Conservation (phyloP, 2,113 vertebrate genomes). For the Stictonetta naevosa region DNA sequence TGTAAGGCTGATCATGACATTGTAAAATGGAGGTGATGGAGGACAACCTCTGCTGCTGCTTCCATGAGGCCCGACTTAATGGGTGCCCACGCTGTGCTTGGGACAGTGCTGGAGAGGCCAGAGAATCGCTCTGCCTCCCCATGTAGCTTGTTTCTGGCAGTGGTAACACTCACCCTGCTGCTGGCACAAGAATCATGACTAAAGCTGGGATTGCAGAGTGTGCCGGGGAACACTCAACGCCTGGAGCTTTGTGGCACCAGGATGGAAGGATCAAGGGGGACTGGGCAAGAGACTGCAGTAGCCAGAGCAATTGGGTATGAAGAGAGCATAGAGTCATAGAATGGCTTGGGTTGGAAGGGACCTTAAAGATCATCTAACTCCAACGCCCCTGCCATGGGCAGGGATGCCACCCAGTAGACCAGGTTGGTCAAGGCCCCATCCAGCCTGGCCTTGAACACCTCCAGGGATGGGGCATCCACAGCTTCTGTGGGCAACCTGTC, state of each 20-base stretch:
- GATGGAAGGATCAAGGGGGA: not conserved
- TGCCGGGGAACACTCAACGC: not conserved
- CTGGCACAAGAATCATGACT: not conserved
- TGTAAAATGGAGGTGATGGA: not conserved
- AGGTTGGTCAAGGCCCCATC: no score
- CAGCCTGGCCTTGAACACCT: no score
- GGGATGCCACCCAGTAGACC: no score
- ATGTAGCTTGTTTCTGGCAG: not conserved
- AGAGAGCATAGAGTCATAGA: not conserved
- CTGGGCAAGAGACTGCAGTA: not conserved
- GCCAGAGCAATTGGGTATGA: not conserved
- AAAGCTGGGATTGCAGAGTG: not conserved
- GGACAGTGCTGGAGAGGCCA: not conserved
- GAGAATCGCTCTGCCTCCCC: not conserved
- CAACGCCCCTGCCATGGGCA: no score
- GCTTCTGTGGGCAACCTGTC: no score
- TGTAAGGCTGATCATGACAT: not conserved
- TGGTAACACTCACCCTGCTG: not conserved
- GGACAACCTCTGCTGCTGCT: not conserved
- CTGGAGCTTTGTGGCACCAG: rapidly evolving
- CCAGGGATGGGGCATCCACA: no score
- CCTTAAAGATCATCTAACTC: no score
- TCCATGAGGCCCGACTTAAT: not conserved
- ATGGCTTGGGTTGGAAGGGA: no score
- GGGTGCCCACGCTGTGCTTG: not conserved